Base-by-base conservation (phyloP, 2,797 vertebrate genomes). In the Craterocephalus amniculus region DNA sequence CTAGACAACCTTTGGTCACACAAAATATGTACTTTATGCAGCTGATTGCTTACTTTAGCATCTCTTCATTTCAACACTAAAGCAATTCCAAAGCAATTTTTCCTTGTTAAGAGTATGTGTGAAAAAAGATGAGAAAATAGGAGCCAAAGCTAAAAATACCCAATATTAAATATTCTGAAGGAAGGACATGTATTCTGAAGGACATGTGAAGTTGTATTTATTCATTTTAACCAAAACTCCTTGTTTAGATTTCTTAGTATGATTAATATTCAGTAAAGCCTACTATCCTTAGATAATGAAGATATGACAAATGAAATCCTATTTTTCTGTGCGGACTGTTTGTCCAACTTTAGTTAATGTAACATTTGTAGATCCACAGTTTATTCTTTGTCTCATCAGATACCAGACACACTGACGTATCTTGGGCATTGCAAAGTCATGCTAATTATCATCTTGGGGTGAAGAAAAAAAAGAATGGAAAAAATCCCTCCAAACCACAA, bases 351-450 rank as follows among this genome's bases (percentile, higher is more conserved):
- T 16, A 32, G 67, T 35, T 58, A 69, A 18, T 29, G 22, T 1
- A 49, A 29, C 18, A 35, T 58, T 63, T 56, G 8, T 34, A 24
- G 20, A 59, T 32, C 36, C 14, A 45, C 14, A 16, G 20, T 12
- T 75, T 38, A 4, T 0, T 64, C 22, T 29, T 29, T 32, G 54
- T 64, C 55, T 58, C 55, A 72, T 73, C 40, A 70, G 52, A 73
- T 49, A 72, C 38, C 40, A 58, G 43, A 51, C 14, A 62, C 35
- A 43, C 26, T 69, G 38, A 40, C 54, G 13, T 81, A 38, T 34
- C 51, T 49, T 31, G 20, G 36, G 59, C 45, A 11, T 66, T 63
- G 27, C 58, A 32, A 71, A 79, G 70, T 73, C 6, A 78, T 61
- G 63, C 22, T 48, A 72, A 76, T 79, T 43, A 67, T 63, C 20